Conservation (phyloP, 1,140 invertebrate species). For the Lepidostoma basale region DNA sequence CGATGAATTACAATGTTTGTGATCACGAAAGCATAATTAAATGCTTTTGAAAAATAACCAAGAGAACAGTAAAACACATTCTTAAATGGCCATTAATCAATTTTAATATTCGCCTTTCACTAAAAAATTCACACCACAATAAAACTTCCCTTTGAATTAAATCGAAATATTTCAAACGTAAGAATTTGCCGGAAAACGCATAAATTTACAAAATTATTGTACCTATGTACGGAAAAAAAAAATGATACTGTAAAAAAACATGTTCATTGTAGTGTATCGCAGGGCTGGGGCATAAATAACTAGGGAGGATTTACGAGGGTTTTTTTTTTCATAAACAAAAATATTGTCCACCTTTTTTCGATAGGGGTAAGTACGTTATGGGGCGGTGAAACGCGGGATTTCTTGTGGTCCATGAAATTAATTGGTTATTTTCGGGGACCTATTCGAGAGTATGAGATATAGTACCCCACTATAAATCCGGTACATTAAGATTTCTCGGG, state of each 20-base stretch:
- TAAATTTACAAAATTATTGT: slow-evolving; percentile 10
- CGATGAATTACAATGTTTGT: too few species aligned
- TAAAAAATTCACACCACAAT: not conserved
- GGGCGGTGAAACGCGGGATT: slow-evolving; percentile 9
- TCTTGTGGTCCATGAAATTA: slow-evolving; percentile 20
- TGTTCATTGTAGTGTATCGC: slow-evolving; percentile 22
- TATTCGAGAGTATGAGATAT: not conserved
- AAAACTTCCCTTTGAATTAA: slow-evolving; percentile 15
- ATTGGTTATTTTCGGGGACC: slow-evolving; percentile 11
- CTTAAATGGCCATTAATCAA: not conserved
- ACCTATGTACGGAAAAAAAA: slow-evolving; percentile 9
- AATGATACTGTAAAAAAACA: slow-evolving; percentile 11
- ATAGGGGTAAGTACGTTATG: not conserved
- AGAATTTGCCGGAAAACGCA: not conserved
- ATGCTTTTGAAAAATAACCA: too few species aligned
- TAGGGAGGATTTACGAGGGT: slow-evolving; percentile 12
- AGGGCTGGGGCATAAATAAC: slow-evolving; percentile 7
- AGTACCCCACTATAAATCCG: too few species aligned
- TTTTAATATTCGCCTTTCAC: not conserved
- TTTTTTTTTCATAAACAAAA: slow-evolving; percentile 23
- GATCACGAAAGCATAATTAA: too few species aligned
- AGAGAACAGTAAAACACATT: too few species aligned
- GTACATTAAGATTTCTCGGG: too few species aligned
- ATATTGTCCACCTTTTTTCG: slow-evolving; percentile 23
- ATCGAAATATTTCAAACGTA: not conserved